Evolutionary conservation across 1,140 invertebrate genomes (phyloP), one percentile per base, ranked within the genome.

Genomic region (Drosophila suzukii): DNA sequence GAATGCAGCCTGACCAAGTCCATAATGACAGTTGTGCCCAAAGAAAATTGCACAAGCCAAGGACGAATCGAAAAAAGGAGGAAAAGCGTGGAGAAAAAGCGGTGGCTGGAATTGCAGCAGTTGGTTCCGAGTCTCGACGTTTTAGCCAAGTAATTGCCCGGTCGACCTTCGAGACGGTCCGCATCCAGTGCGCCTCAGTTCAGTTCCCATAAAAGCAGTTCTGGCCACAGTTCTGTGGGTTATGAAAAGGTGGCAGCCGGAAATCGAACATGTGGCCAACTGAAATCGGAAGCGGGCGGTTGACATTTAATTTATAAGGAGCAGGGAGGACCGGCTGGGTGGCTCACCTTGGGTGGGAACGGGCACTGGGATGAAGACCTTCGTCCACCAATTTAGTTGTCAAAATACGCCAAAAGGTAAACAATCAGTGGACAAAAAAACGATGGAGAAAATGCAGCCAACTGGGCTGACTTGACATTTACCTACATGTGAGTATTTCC

Each of bases 231-330:
- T 57, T 79, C 46, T 86, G 83, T 68, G 83, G 83, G 61, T 79
- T 83, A 79, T 59, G 59, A 79, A 75, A 67, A 76, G 61, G 74
- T 77, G 75, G 74, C 55, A 50, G 67, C 79, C 83, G 84, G 79
- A 86, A 88, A 79, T 83, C 75, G 72, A 83, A 74, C 83, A 86
- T 86, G 84, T 86, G 83, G 79, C 73, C 82, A 82, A 75, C 50
- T 41, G 44, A 74, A 75, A 85, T 82, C 73, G 81, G 66, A 80
- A 68, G n/a, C 10, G 72, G 34, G 41, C 30, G 41, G 61, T 50
- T 78, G 75, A 79, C 83, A 86, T 86, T 88, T 83, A 88, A 86
- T 88, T 86, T 88, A 83, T 76, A 88, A 61, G 80, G 68, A 74
- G 50, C 50, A 15, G 7, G 39, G 41, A 66, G 30, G 38, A 2